A percentile compares a stretch with the other conserved stretches of the same genome.
Evolutionary conservation across 2,888 invertebrate genomes (phyloP).

Genomic region (Horisme vitalbata): DNA sequence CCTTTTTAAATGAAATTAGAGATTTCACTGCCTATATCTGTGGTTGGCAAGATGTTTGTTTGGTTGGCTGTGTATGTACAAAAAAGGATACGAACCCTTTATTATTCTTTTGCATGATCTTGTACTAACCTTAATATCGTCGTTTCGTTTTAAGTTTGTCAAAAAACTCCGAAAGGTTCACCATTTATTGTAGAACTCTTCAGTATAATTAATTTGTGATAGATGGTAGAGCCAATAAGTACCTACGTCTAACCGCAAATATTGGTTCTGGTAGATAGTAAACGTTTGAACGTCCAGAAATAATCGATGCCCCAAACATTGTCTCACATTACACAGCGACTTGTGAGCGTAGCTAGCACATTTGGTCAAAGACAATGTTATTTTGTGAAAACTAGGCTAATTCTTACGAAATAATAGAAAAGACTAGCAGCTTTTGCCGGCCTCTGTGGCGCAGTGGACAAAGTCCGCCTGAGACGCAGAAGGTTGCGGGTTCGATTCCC

Average conservation of each 20-base stretch:
- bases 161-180: neutral
- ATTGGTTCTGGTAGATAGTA: conserved; percentile 42
- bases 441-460: no score
- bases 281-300: conserved; percentile 56
- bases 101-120: no score
- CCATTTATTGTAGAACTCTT: neutral
- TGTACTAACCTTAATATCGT: no score
- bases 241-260: conserved; percentile 40
- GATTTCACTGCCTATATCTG: no score
- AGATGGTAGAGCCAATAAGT: conserved; percentile 31
- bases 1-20: no score
- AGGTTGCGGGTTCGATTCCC: no score
- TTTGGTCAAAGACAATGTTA: neutral
- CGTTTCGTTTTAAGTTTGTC: neutral
- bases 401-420: no score
- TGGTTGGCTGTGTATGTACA: neutral
- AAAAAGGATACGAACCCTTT: no score
- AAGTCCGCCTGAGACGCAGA: no score
- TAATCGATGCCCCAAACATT: conserved; percentile 56
- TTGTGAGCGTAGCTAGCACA: neutral
- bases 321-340: conserved; percentile 43
- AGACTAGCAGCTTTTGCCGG: no score
- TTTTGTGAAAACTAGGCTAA: no score
- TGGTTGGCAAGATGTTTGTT: no score
- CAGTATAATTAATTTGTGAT: conserved; percentile 4